Percentiles rank a stretch among this genome's conserved stretches.
Evolutionary conservation across 1,140 invertebrate genomes (phyloP).

Genomic region (Drosophila santomea): DNA sequence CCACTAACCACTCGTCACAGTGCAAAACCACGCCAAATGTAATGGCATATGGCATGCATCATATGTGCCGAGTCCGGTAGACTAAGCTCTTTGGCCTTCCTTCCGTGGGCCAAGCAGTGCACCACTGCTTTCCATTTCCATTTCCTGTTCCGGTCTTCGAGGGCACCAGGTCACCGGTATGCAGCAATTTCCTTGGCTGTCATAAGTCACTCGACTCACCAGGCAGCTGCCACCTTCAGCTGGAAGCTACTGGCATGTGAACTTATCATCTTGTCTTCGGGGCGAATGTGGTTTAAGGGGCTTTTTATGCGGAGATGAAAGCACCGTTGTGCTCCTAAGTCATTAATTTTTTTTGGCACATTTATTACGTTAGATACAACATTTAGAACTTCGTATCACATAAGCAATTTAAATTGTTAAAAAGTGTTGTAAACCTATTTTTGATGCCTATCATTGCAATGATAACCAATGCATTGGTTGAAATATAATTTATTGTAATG

Average conservation of each 20-base stretch:
- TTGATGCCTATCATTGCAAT: no score
- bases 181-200: slow-evolving; percentile 62
- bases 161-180: slow-evolving; percentile 27
- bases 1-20: slow-evolving; percentile 5
- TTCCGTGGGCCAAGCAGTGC: slow-evolving; percentile 17
- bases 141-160: slow-evolving; percentile 24
- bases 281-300: neutral
- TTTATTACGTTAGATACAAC: no score
- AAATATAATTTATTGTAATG: no score
- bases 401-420: no score
- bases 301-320: neutral
- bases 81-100: neutral
- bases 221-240: slow-evolving; percentile 58
- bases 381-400: no score
- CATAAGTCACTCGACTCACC: slow-evolving; percentile 61
- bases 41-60: slow-evolving; percentile 37
- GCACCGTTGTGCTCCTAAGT: neutral
- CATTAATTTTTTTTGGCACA: neutral
- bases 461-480: no score
- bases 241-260: neutral
- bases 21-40: slow-evolving; percentile 20
- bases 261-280: slow-evolving; percentile 1
- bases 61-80: slow-evolving; percentile 11
- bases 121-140: slow-evolving; percentile 46
- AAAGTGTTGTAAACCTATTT: no score